Conservation (phyloP, 2,113 vertebrate species). For the Prunella himalayana region DNA sequence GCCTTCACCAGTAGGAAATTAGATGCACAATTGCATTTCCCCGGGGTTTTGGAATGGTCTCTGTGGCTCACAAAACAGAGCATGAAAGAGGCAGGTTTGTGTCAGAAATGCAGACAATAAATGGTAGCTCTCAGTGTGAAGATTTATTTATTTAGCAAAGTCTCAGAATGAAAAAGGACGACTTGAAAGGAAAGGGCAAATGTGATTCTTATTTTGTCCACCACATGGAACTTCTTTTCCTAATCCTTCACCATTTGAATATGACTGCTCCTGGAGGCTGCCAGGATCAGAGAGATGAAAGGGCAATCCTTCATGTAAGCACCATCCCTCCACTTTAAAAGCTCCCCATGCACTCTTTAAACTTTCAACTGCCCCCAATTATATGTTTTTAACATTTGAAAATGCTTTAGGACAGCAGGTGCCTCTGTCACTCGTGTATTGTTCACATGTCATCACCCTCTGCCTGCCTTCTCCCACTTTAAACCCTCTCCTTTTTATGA, state of each 20-base stretch:
- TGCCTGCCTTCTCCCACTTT: background rate
- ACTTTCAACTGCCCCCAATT: background rate
- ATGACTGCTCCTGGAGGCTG: background rate
- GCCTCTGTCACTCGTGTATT: background rate
- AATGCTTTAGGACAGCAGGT: background rate
- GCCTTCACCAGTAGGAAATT: background rate
- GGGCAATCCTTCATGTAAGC: background rate
- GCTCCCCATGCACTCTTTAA: background rate
- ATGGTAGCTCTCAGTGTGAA: background rate
- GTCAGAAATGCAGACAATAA: background rate
- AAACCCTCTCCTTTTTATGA: background rate
- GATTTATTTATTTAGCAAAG: constrained; percentile 15
- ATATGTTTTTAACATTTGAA: background rate
- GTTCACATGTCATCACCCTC: background rate
- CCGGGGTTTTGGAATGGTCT: background rate
- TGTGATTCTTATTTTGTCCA: constrained; percentile 7
- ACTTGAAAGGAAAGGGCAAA: constrained; percentile 25
- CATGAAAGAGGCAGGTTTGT: background rate
- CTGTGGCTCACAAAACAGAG: background rate
- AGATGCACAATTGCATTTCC: background rate
- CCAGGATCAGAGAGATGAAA: background rate
- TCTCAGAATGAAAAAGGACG: background rate
- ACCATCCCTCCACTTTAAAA: background rate
- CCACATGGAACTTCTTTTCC: background rate
- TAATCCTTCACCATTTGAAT: constrained; percentile 28